Percentiles rank a stretch among this genome's conserved stretches.
Conservation (phyloP, 2,888 invertebrate genomes). For the Pandemis corylana region DNA sequence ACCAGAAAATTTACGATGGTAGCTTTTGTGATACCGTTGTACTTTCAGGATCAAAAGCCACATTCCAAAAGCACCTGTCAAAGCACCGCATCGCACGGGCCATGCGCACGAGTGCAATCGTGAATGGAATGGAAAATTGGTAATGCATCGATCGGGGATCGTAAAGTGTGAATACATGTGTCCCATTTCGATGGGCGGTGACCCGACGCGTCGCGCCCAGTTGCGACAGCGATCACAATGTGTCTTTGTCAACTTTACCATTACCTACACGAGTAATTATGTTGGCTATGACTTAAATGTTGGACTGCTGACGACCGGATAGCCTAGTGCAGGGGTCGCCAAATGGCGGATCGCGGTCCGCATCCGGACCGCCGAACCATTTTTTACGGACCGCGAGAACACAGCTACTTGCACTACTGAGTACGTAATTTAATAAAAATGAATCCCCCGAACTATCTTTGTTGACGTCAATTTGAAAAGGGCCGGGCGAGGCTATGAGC, state of each 20-base stretch:
- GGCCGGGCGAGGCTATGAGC: too few species aligned
- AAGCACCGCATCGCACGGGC: not conserved
- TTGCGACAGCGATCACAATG: slow-evolving; percentile 53
- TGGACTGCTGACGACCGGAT: not conserved
- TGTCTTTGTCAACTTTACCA: slow-evolving; percentile 55
- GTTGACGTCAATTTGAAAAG: too few species aligned
- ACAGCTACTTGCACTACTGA: too few species aligned
- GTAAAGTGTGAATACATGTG: slow-evolving; percentile 47
- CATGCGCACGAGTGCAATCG: slow-evolving; percentile 12
- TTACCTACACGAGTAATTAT: slow-evolving; percentile 8
- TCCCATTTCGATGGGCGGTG: slow-evolving; percentile 64
- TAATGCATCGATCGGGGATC: slow-evolving; percentile 27
- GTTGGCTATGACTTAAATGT: not conserved
- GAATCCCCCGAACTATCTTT: too few species aligned
- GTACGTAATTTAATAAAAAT: too few species aligned
- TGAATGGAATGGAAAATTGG: slow-evolving; percentile 36
- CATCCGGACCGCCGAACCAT: too few species aligned
- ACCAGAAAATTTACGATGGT: too few species aligned
- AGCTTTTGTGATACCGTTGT: too few species aligned
- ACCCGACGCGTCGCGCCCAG: slow-evolving; percentile 66
- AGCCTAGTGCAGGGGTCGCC: too few species aligned
- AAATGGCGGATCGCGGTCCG: too few species aligned
- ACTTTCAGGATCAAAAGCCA: too few species aligned
- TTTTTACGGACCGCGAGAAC: too few species aligned
- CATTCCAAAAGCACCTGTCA: not conserved